Evolutionary conservation across 2,797 vertebrate species (phyloP).

Genomic region (Oreonectes daqikongensis): DNA sequence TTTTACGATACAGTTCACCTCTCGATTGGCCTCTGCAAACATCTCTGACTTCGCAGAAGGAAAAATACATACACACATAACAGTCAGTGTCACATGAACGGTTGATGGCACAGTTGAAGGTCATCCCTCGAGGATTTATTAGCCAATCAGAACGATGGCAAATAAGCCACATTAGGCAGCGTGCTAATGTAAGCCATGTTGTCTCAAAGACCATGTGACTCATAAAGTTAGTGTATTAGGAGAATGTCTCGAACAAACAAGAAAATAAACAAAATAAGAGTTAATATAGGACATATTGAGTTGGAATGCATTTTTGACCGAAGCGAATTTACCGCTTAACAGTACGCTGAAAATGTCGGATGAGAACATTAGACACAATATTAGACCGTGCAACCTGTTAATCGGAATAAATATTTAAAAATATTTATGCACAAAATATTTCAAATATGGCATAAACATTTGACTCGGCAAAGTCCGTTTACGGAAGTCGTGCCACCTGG

Average conservation of each 20-base stretch:
- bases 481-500: too few species aligned
- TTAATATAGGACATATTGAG: too few species aligned
- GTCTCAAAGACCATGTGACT: neutral
- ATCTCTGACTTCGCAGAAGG: neutral
- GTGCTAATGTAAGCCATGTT: neutral
- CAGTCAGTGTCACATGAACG: neutral
- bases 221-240: neutral
- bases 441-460: too few species aligned
- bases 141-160: neutral
- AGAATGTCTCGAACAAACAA: neutral
- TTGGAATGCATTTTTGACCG: too few species aligned
- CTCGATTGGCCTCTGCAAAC: neutral
- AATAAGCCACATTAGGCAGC: neutral
- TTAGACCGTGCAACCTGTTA: too few species aligned
- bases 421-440: too few species aligned
- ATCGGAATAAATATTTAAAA: too few species aligned
- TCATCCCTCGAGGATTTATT: neutral
- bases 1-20: neutral
- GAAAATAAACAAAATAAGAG: neutral
- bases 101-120: slow-evolving; percentile 12
- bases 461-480: too few species aligned
- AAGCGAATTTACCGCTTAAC: too few species aligned
- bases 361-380: too few species aligned
- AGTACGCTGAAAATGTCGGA: too few species aligned
- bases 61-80: slow-evolving; percentile 1